Evolutionary conservation across 1,140 invertebrate species (phyloP).

Genomic region (Hycleus cichorii): DNA sequence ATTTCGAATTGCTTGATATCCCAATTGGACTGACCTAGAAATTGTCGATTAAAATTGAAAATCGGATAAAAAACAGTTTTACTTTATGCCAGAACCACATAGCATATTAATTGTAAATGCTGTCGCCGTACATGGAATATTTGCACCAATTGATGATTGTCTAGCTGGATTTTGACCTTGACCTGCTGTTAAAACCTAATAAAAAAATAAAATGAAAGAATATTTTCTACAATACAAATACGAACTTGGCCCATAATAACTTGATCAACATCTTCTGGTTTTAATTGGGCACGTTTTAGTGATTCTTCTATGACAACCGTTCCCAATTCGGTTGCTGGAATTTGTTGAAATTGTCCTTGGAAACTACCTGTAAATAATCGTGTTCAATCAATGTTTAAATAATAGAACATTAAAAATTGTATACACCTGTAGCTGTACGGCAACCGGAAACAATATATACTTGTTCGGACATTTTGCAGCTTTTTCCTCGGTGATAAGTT

Average conservation of each 20-base stretch:
- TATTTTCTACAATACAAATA: conserved; percentile 9
- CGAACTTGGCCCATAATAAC: conserved; percentile 79
- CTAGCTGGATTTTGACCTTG: conserved; percentile 83
- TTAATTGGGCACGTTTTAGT: conserved; percentile 53
- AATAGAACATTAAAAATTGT: neutral
- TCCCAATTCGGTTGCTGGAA: conserved; percentile 58
- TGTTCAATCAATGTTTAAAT: neutral
- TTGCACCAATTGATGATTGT: conserved; percentile 70
- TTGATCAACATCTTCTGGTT: conserved; percentile 63
- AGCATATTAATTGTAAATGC: conserved; percentile 76
- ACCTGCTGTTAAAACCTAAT: conserved; percentile 57
- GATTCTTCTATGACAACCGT: conserved; percentile 67
- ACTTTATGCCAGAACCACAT: conserved; percentile 82
- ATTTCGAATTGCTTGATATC: conserved; percentile 60
- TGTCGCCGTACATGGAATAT: conserved; percentile 65
- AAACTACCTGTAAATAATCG: conserved; percentile 24
- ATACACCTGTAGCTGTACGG: conserved; percentile 1
- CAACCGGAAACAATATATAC: conserved; percentile 9
- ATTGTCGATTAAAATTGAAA: conserved; percentile 10
- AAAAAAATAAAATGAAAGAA: conserved; percentile 13
- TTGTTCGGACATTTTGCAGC: neutral
- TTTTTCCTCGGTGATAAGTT: neutral
- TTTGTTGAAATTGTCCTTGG: conserved; percentile 29
- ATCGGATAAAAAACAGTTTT: conserved; percentile 29
- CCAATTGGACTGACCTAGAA: conserved; percentile 60